A percentile compares a stretch with the other conserved stretches of the same genome.
Evolutionary conservation across 2,888 invertebrate genomes (phyloP).

Genomic region (Ormyrus nitidulus): DNA sequence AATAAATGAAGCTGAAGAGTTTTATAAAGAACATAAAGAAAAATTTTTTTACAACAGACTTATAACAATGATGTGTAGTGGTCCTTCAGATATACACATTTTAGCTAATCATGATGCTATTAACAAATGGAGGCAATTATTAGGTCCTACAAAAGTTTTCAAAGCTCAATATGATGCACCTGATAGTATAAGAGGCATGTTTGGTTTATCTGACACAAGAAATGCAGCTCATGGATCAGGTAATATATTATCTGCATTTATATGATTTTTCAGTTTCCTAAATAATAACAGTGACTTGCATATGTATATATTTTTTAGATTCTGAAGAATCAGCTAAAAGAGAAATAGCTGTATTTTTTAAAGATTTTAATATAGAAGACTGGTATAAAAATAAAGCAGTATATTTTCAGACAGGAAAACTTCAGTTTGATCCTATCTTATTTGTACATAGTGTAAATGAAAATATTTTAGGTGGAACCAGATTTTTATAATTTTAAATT

Average conservation of each 20-base stretch:
- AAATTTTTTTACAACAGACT: conserved; percentile 91
- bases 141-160: conserved; percentile 94
- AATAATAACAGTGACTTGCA: neutral
- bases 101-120: conserved; percentile 87
- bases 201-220: conserved; percentile 94
- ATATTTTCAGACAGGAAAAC: conserved; percentile 74
- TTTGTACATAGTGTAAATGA: conserved; percentile 77
- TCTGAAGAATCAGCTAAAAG: conserved; percentile 83
- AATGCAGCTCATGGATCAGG: conserved; percentile 97
- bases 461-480: conserved; percentile 42
- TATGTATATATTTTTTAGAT: conserved; percentile 78
- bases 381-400: conserved; percentile 81
- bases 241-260: conserved; percentile 67
- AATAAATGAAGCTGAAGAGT: conserved; percentile 81
- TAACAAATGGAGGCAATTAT: conserved; percentile 85
- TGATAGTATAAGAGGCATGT: conserved; percentile 86
- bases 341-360: conserved; percentile 91
- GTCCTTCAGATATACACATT: conserved; percentile 88
- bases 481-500: conserved; percentile 30
- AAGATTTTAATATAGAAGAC: conserved; percentile 83
- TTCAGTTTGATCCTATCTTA: conserved; percentile 77
- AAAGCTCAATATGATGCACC: conserved; percentile 88
- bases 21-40: conserved; percentile 88
- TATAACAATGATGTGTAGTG: conserved; percentile 90
- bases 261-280: neutral